These are phyloP conservation scores for Isichthys henryi DNA, from an alignment of 2,113 vertebrate genomes.

Conservation along the genomic window DNA sequence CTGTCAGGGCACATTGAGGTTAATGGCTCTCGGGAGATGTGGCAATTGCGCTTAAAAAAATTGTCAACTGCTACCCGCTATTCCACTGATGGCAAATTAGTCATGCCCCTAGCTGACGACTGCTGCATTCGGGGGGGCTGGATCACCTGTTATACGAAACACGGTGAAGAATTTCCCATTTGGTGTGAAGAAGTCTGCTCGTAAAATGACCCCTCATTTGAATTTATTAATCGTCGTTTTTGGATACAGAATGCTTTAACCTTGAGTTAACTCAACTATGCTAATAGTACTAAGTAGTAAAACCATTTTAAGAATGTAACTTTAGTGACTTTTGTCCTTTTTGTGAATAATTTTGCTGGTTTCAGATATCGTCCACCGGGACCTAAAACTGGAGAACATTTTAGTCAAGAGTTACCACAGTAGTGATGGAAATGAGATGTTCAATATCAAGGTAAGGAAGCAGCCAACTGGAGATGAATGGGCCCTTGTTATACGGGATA, in stretches of 20 bases:
- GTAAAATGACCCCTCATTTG: neutral
- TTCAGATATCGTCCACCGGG: conserved; percentile 73
- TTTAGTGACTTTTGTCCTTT: neutral
- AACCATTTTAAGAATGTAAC: neutral
- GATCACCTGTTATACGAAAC: conserved; percentile 14
- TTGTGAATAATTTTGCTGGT: conserved; percentile 24
- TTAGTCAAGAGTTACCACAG: conserved; percentile 72
- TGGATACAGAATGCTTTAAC: neutral
- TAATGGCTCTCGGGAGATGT: conserved; percentile 11
- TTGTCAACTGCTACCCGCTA: conserved; percentile 1
- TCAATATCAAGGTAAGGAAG: conserved; percentile 72
- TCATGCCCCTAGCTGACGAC: neutral
- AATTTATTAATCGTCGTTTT: neutral
- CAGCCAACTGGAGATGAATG: conserved; percentile 22
- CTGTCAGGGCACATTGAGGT: conserved; percentile 16
- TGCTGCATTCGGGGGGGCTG: neutral
- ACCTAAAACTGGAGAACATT: conserved; percentile 87
- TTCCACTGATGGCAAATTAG: conserved; percentile 19
- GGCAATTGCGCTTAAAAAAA: conserved; percentile 3
- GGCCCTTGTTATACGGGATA: neutral
- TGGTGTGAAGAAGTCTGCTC: neutral
- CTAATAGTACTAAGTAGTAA: neutral
- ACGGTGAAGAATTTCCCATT: neutral
- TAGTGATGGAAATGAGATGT: conserved; percentile 55
- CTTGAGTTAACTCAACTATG: neutral